A percentile compares a stretch with the other conserved stretches of the same genome.
These are phyloP conservation scores for Spongilla lacustris DNA, from an alignment of 37 sponge, comb jelly and placozoan genomes.

Conservation along the genomic window DNA sequence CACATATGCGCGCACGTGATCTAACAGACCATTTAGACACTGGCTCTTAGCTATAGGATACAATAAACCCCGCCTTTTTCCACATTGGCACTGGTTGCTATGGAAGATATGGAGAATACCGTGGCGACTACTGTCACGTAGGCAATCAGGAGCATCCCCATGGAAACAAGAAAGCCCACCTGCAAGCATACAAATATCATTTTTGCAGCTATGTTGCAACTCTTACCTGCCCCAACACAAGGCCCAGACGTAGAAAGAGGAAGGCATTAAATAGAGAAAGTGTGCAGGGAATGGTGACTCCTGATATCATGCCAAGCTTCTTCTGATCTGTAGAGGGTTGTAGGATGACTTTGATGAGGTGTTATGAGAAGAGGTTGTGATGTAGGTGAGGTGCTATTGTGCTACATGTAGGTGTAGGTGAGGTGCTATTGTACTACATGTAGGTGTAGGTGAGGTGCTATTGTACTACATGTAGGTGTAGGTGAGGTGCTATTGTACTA, in stretches of 20 bases:
- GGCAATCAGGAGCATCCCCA: slow-evolving; percentile 84
- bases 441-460: too few relatives aligned
- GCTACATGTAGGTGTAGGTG: too few relatives aligned
- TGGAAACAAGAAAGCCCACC: slow-evolving; percentile 84
- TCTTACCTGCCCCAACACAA: slow-evolving; percentile 90
- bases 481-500: too few relatives aligned
- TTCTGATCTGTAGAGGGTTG: slow-evolving; percentile 20
- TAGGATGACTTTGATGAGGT: neutral
- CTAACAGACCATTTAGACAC: neutral
- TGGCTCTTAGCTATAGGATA: slow-evolving; percentile 57
- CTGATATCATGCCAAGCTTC: slow-evolving; percentile 91
- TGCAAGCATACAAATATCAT: slow-evolving; percentile 6
- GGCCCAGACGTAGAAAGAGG: slow-evolving; percentile 94
- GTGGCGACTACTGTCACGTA: slow-evolving; percentile 89
- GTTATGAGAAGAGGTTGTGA: neutral
- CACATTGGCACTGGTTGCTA: slow-evolving; percentile 96
- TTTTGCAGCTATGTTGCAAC: too few relatives aligned
- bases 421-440: too few relatives aligned
- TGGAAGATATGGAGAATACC: slow-evolving; percentile 94
- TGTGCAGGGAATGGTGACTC: slow-evolving; percentile 94
- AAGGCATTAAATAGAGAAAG: slow-evolving; percentile 96
- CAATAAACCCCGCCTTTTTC: slow-evolving; percentile 98
- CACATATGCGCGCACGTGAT: neutral
- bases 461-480: too few relatives aligned
- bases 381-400: too few relatives aligned